Evolutionary conservation across 2,888 invertebrate species (phyloP), one percentile per base, ranked within the genome.

Genomic region (Sycophila texana): DNA sequence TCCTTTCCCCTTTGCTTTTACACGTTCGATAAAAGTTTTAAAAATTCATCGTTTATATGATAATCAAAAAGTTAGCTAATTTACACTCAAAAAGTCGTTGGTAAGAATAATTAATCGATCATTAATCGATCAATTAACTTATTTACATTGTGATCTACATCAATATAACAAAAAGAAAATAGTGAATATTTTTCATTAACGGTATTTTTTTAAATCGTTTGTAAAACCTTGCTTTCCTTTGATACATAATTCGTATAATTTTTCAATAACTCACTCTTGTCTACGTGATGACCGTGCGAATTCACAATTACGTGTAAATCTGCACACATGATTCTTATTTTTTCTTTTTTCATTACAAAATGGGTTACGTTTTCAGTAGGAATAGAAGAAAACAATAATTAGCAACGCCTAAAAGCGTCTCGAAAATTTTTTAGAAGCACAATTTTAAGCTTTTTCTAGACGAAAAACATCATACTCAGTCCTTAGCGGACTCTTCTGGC

Each of bases 401-500:
- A 63, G 22, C 20, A 22, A 60, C 22, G 53, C 57, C 51, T 51
- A 26, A 1, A 65, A 26, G 16, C 51, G 13, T 61, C 26, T 61
- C 22, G 20, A 12, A 60, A 60, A 49, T 39, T 57, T 3, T 67
- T 81, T 65, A 58, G 66, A 75, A 81, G 68, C 72, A 75, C 26
- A 30, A 57, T 53, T 81, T 58, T 39, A 47, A 75, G 58, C 2
- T 51, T 39, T 58, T 18, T 53, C 30, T 39, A 30, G 61, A 18
- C 22, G 47, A 60, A 70, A 73, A 70, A 55, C 51, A 89, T 90
- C 88, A 90, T 83, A 89, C 88, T 53, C 88, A 88, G 80, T 90
- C 88, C 70, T 86, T 88, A 1, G 88, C 87, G 4, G 88, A 84
- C 22, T 89, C 89, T 65, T 89, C 88, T n/a, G 88, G 89, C 39